These are phyloP conservation scores for Amiota mariae DNA, from an alignment of 2,888 invertebrate genomes.

Conservation along the genomic window DNA sequence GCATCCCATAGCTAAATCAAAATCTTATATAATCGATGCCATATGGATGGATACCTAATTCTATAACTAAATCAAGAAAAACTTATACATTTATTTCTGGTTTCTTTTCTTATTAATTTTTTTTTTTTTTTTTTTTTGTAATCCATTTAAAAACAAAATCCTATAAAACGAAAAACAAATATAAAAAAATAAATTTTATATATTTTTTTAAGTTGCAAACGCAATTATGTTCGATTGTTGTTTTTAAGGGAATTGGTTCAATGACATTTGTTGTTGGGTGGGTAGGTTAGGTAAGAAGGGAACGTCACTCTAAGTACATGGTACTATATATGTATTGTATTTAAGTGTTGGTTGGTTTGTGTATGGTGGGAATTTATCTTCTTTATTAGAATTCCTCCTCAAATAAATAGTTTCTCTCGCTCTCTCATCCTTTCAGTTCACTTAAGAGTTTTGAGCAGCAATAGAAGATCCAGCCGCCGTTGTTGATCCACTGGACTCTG, in stretches of 20 bases:
- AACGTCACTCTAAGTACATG: no score
- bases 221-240: not conserved
- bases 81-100: no score
- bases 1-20: not conserved
- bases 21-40: not conserved
- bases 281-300: not conserved
- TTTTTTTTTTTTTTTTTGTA: not conserved
- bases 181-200: constrained; percentile 1
- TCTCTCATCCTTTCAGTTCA: not conserved
- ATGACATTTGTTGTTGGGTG: not conserved
- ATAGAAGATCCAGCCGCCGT: no score
- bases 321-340: not conserved
- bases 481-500: constrained; percentile 33
- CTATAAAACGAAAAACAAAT: constrained; percentile 5
- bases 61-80: no score
- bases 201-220: not conserved
- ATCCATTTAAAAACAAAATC: not conserved
- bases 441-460: constrained; percentile 39
- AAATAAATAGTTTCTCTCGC: no score
- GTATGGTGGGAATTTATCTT: no score
- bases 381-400: no score
- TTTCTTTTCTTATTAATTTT: not conserved
- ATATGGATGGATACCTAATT: not conserved
- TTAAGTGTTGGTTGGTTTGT: no score
- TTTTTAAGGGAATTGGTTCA: not conserved